These are phyloP conservation scores for Sebastes miniatus DNA, from an alignment of 2,797 vertebrate genomes.

Conservation along the genomic window DNA sequence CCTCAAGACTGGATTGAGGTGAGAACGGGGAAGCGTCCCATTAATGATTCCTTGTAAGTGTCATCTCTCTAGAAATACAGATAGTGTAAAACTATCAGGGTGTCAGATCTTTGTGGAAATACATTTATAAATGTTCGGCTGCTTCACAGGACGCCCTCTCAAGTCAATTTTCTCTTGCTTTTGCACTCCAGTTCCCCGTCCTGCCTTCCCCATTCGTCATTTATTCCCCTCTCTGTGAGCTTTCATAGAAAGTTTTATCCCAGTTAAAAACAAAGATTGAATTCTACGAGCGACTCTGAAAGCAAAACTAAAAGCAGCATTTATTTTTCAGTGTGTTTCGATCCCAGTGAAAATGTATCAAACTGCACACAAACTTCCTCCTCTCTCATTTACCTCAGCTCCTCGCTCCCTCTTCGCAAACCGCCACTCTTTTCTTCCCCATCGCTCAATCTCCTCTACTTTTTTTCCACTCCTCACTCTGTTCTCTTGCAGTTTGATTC, in stretches of 20 bases:
- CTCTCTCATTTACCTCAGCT: background rate
- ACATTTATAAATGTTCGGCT: constrained; percentile 58
- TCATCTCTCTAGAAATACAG: constrained; percentile 65
- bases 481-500: constrained; percentile 78
- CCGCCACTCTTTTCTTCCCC: background rate
- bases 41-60: constrained; percentile 64
- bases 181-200: background rate
- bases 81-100: constrained; percentile 55
- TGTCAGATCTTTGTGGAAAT: constrained; percentile 58
- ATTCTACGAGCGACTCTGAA: background rate
- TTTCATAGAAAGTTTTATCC: constrained; percentile 31
- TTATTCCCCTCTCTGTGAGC: constrained; percentile 23
- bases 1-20: constrained; percentile 55
- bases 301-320: constrained; percentile 7
- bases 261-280: constrained; percentile 12
- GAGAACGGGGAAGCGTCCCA: constrained; percentile 51
- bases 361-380: background rate
- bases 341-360: constrained; percentile 11
- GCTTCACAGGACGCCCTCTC: constrained; percentile 41
- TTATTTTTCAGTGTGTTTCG: constrained; percentile 18
- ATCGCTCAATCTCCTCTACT: constrained; percentile 21
- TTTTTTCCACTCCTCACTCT: constrained; percentile 41
- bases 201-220: constrained; percentile 15
- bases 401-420: background rate
- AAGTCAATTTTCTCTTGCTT: constrained; percentile 40